phyloP scores from a whole-genome alignment of 1,140 invertebrate species.

The Fopius arisanus region DNA sequence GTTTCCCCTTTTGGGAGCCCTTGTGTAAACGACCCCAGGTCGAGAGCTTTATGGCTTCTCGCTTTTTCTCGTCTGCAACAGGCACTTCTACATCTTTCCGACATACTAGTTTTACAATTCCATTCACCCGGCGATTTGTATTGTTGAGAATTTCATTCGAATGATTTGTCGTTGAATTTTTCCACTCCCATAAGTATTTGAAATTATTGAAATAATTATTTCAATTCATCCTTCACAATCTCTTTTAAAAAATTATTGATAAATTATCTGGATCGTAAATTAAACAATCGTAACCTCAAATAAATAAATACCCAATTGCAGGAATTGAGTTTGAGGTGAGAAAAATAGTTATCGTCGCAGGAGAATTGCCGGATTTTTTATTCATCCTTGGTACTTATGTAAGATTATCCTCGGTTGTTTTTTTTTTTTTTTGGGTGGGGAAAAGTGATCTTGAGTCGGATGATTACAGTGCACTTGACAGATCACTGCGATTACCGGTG shows the following conservation, averaged over 20 bases:
- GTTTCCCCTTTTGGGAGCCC: conserved; percentile 5
- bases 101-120: background rate
- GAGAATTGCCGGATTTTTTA: no score
- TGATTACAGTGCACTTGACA: conserved; percentile 11
- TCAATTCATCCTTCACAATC: no score
- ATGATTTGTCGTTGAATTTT: background rate
- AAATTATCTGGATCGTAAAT: no score
- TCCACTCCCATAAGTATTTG: no score
- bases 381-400: background rate
- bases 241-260: no score
- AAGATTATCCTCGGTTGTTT: background rate
- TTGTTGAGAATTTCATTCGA: background rate
- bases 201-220: no score
- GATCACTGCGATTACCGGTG: background rate
- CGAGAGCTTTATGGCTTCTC: conserved; percentile 8
- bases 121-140: background rate
- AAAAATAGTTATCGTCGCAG: no score
- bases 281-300: no score
- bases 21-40: conserved; percentile 1
- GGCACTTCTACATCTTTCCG: background rate
- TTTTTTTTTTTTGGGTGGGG: background rate
- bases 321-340: no score
- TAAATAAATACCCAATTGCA: no score
- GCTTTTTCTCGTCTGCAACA: conserved; percentile 6
- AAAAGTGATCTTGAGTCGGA: background rate